Percentiles rank a stretch among this genome's conserved stretches.
Conservation (phyloP, 2,797 vertebrate genomes). For the Thaleichthys pacificus region DNA sequence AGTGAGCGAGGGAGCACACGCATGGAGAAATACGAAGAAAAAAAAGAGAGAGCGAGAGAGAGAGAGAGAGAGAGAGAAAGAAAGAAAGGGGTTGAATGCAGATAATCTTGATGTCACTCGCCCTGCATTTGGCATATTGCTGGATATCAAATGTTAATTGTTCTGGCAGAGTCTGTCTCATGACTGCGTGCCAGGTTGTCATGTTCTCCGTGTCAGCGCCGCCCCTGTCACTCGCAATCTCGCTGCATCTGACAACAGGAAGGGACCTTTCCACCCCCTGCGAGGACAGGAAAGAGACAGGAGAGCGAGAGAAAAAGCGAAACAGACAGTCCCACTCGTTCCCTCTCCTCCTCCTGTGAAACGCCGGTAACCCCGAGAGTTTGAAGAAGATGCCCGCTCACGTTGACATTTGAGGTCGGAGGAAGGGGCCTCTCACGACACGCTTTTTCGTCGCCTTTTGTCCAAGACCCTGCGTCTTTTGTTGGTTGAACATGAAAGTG, state of each 20-base stretch:
- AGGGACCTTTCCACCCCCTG: slow-evolving; percentile 33
- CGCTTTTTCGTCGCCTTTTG: not conserved
- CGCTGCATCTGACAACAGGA: slow-evolving; percentile 22
- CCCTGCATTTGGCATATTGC: slow-evolving; percentile 26
- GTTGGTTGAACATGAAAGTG: no score
- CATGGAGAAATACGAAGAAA: no score
- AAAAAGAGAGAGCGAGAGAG: not conserved
- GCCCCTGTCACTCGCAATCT: not conserved
- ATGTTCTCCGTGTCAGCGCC: not conserved
- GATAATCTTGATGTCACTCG: slow-evolving; percentile 16
- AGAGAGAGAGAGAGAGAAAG: not conserved
- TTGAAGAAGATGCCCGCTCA: slow-evolving; percentile 19
- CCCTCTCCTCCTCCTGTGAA: slow-evolving; percentile 16
- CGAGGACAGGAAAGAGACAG: slow-evolving; percentile 38
- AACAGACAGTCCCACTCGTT: slow-evolving; percentile 31
- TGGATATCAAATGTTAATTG: slow-evolving; percentile 41
- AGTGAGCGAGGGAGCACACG: not conserved
- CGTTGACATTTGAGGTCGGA: slow-evolving; percentile 37
- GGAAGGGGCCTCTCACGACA: slow-evolving; percentile 19
- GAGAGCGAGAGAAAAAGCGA: slow-evolving; percentile 22
- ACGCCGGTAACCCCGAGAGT: slow-evolving; percentile 26
- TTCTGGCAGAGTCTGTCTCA: slow-evolving; percentile 36
- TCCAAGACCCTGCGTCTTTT: not conserved
- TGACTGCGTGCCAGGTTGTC: slow-evolving; percentile 26
- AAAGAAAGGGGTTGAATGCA: not conserved